Conservation (phyloP, 2,888 invertebrate genomes). For the Hedychridium roseum region DNA sequence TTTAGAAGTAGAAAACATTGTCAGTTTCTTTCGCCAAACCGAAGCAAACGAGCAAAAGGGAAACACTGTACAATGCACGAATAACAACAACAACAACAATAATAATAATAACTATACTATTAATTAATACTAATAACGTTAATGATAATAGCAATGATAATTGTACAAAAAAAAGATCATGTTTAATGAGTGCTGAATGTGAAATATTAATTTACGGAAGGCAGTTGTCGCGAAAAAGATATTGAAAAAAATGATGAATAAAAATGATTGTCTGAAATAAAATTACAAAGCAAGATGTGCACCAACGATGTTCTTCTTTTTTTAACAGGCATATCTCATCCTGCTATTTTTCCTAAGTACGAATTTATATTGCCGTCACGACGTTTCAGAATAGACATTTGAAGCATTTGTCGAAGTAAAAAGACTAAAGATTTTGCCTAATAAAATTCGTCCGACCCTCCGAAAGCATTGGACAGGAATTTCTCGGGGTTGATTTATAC, state of each 20-base stretch:
- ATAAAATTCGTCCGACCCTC: too few species aligned
- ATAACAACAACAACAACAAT: conserved; percentile 14
- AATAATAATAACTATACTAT: conserved; percentile 12
- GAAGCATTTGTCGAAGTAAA: too few species aligned
- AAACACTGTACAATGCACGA: conserved; percentile 24
- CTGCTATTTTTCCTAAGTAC: conserved; percentile 1
- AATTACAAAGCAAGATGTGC: conserved; percentile 24
- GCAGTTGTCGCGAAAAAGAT: conserved; percentile 12
- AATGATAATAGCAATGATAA: conserved; percentile 40
- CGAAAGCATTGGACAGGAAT: too few species aligned
- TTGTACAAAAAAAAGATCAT: conserved; percentile 39
- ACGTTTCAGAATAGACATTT: too few species aligned
- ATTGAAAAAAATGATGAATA: conserved; percentile 17
- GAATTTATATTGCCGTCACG: background rate
- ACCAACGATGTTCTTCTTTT: conserved; percentile 16
- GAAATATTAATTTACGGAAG: conserved; percentile 10
- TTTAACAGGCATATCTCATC: background rate
- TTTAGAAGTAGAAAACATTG: conserved; percentile 4
- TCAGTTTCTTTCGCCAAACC: conserved; percentile 23
- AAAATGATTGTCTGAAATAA: conserved; percentile 21
- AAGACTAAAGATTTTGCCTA: too few species aligned
- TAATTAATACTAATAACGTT: conserved; percentile 10
- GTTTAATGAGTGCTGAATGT: conserved; percentile 17
- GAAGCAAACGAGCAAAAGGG: conserved; percentile 18
- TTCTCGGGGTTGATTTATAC: too few species aligned